These are phyloP conservation scores for Agrochola lychnidis DNA, from an alignment of 2,888 invertebrate genomes.

Conservation along the genomic window DNA sequence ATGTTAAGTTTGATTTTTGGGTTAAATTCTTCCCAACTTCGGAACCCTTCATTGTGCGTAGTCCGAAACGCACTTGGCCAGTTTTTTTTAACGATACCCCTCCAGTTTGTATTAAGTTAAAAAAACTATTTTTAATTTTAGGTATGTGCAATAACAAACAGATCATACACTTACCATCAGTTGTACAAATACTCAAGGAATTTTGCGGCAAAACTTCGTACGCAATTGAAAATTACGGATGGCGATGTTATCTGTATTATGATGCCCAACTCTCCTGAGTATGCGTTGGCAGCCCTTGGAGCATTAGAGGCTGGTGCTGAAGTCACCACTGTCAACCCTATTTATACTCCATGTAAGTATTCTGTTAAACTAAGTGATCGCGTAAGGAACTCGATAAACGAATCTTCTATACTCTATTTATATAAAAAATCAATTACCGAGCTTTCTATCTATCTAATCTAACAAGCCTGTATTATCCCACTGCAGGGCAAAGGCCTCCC, in stretches of 20 bases:
- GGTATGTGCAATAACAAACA: slow-evolving; percentile 93
- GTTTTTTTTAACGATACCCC: too few species aligned
- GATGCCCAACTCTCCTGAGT: slow-evolving; percentile 93
- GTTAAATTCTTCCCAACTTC: too few species aligned
- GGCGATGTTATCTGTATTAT: slow-evolving; percentile 92
- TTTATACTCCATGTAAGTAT: slow-evolving; percentile 91
- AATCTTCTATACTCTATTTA: not conserved
- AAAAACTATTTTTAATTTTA: slow-evolving; percentile 68
- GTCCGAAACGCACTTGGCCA: too few species aligned
- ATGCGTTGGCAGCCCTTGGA: slow-evolving; percentile 91
- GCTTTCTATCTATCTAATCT: too few species aligned
- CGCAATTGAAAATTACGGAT: slow-evolving; percentile 90
- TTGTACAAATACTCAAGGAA: slow-evolving; percentile 91
- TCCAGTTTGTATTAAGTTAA: not conserved
- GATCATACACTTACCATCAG: slow-evolving; percentile 92
- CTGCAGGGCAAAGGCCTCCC: too few species aligned
- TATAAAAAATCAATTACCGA: too few species aligned
- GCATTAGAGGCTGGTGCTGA: slow-evolving; percentile 92
- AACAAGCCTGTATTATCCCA: too few species aligned
- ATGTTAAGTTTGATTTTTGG: too few species aligned
- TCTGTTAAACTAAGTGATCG: not conserved
- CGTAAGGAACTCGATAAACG: not conserved
- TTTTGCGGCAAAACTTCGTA: slow-evolving; percentile 91
- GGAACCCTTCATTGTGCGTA: too few species aligned
- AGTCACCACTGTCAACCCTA: slow-evolving; percentile 93